A percentile compares a stretch with the other conserved stretches of the same genome.
These are phyloP conservation scores for Miltochrista miniata DNA, from an alignment of 2,888 invertebrate genomes.

Conservation along the genomic window DNA sequence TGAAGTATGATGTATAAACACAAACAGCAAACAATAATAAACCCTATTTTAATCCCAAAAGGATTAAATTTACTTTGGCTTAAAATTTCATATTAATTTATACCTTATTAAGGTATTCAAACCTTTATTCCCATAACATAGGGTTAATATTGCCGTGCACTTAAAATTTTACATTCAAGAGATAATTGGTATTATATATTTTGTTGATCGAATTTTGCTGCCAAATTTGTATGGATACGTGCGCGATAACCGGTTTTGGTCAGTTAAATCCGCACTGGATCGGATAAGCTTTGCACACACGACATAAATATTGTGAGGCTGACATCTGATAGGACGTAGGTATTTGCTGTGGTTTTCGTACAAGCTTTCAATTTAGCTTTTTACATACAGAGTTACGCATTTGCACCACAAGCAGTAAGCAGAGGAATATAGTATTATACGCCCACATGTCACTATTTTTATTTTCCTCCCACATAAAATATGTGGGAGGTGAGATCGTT, in stretches of 20 bases:
- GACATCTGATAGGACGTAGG: slow-evolving; percentile 6
- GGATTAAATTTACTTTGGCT: neutral
- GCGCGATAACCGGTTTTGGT: slow-evolving; percentile 42
- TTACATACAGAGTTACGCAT: too few relatives aligned
- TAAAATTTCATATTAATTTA: neutral
- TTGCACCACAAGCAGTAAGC: too few relatives aligned
- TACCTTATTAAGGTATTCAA: neutral
- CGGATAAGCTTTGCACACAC: slow-evolving; percentile 38
- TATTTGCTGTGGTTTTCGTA: slow-evolving; percentile 5
- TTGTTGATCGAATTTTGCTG: slow-evolving; percentile 26
- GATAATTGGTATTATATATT: slow-evolving; percentile 22
- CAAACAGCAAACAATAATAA: neutral
- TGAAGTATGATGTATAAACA: neutral
- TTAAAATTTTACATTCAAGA: slow-evolving; percentile 12
- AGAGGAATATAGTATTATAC: too few relatives aligned
- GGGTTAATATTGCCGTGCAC: slow-evolving; percentile 4
- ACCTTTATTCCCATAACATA: neutral
- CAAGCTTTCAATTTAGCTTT: too few relatives aligned
- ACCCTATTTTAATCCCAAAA: neutral
- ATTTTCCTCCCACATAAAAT: too few relatives aligned
- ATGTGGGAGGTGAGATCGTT: too few relatives aligned
- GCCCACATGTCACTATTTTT: too few relatives aligned
- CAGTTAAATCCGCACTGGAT: slow-evolving; percentile 46
- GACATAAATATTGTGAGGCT: slow-evolving; percentile 27
- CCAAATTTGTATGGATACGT: slow-evolving; percentile 35